These are phyloP conservation scores for Epirrhoe tristata DNA, from an alignment of 2,888 invertebrate species.

Conservation along the genomic window DNA sequence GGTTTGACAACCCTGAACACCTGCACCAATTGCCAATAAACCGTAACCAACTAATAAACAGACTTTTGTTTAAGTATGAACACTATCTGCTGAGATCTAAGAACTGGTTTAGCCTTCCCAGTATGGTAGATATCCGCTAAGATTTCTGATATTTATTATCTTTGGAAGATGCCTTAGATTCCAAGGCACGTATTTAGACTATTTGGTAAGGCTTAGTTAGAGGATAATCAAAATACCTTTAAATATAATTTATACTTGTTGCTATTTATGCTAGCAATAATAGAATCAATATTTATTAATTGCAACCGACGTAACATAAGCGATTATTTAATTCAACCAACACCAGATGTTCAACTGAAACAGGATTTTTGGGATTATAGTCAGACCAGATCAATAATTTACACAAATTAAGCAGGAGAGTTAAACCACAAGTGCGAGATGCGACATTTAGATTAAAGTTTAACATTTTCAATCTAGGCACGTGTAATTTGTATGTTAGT, in stretches of 20 bases:
- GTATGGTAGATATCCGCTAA: neutral
- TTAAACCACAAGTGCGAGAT: neutral
- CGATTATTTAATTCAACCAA: neutral
- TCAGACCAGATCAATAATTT: neutral
- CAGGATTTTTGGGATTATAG: neutral
- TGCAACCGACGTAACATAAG: too few relatives aligned
- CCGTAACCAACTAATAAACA: neutral
- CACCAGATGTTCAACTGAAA: neutral
- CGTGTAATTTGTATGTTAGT: conserved; percentile 11
- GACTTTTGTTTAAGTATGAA: neutral
- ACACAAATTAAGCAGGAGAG: neutral
- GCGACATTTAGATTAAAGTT: neutral
- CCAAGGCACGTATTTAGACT: too few relatives aligned
- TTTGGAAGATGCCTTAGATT: too few relatives aligned
- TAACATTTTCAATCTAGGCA: neutral
- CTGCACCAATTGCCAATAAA: conserved; percentile 6
- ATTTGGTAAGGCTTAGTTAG: too few relatives aligned
- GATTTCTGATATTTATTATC: neutral
- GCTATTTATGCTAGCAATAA: too few relatives aligned
- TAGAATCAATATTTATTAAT: too few relatives aligned
- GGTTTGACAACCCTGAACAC: neutral
- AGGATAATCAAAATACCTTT: too few relatives aligned
- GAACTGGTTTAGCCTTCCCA: neutral
- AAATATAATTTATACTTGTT: too few relatives aligned
- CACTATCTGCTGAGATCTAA: neutral